Conservation (phyloP, 2,113 vertebrate genomes). For the Caranx ignobilis region DNA sequence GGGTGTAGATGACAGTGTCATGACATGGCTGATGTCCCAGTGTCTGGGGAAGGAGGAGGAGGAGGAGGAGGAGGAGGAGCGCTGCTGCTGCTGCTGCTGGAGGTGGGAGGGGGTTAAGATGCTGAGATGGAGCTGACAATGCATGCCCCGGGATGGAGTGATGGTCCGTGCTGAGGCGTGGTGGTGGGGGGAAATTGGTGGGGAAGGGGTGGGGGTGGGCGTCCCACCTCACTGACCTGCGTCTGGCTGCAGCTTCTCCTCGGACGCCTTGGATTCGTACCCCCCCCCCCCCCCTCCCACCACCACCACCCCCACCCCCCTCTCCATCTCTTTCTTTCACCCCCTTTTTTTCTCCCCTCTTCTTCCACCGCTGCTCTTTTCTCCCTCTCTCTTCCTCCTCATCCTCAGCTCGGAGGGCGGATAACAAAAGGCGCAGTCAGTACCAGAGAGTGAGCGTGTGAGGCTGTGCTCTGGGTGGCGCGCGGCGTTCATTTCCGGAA, state of each 20-base stretch:
- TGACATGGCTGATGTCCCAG: conserved; percentile 69
- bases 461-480: conserved; percentile 63
- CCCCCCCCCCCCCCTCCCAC: no score
- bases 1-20: conserved; percentile 68
- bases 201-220: conserved; percentile 1
- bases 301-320: neutral
- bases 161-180: conserved; percentile 22
- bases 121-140: conserved; percentile 74
- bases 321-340: conserved; percentile 20
- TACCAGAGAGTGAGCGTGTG: conserved; percentile 64
- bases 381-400: conserved; percentile 50
- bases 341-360: conserved; percentile 30
- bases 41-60: conserved; percentile 64
- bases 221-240: conserved; percentile 81
- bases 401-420: conserved; percentile 66
- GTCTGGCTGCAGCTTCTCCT: conserved; percentile 69
- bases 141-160: conserved; percentile 60
- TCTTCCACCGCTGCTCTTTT: conserved; percentile 34
- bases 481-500: conserved; percentile 80
- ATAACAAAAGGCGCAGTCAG: conserved; percentile 76
- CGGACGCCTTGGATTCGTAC: conserved; percentile 50
- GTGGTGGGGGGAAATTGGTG: conserved; percentile 4
- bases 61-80: conserved; percentile 47
- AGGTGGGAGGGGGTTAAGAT: conserved; percentile 30
- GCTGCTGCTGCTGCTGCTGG: neutral